phyloP scores from a whole-genome alignment of 2,113 vertebrate species.

The Prionailurus bengalensis region DNA sequence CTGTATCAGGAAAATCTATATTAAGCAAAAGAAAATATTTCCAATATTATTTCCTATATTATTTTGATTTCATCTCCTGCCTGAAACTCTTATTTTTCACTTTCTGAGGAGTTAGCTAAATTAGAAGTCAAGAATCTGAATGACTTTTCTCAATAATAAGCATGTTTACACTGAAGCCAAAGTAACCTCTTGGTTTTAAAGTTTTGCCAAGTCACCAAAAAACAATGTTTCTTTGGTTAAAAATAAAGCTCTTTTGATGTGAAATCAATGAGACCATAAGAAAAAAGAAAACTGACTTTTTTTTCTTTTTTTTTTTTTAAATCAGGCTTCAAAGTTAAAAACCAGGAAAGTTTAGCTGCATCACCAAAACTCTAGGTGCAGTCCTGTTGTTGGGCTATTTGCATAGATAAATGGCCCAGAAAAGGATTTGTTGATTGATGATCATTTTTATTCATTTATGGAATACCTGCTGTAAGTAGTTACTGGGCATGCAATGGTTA shows the following conservation, averaged over 20 bases:
- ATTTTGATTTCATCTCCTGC: slow-evolving; percentile 65
- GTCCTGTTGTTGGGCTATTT: not conserved
- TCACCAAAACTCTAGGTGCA: not conserved
- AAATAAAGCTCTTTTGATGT: slow-evolving; percentile 54
- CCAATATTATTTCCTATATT: slow-evolving; percentile 42
- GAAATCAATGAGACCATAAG: slow-evolving; percentile 25
- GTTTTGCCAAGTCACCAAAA: slow-evolving; percentile 58
- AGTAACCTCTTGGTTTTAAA: slow-evolving; percentile 55
- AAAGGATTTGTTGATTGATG: slow-evolving; percentile 11
- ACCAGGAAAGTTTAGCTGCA: slow-evolving; percentile 10
- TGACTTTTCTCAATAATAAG: slow-evolving; percentile 7
- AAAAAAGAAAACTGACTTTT: slow-evolving; percentile 70
- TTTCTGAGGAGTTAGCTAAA: slow-evolving; percentile 64
- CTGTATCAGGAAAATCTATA: slow-evolving; percentile 32
- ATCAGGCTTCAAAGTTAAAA: slow-evolving; percentile 56
- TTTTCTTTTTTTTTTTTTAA: not conserved
- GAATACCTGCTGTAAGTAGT: not conserved
- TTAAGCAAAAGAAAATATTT: slow-evolving; percentile 67
- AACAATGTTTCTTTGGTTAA: slow-evolving; percentile 65
- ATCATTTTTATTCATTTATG: slow-evolving; percentile 48
- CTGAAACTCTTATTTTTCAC: slow-evolving; percentile 54
- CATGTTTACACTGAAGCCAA: slow-evolving; percentile 18
- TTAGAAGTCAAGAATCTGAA: slow-evolving; percentile 48
- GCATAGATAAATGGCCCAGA: slow-evolving; percentile 14
- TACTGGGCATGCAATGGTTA: not conserved